Base-by-base conservation (phyloP, 2,113 vertebrate genomes). In the Nothocercus nigrocapillus region DNA sequence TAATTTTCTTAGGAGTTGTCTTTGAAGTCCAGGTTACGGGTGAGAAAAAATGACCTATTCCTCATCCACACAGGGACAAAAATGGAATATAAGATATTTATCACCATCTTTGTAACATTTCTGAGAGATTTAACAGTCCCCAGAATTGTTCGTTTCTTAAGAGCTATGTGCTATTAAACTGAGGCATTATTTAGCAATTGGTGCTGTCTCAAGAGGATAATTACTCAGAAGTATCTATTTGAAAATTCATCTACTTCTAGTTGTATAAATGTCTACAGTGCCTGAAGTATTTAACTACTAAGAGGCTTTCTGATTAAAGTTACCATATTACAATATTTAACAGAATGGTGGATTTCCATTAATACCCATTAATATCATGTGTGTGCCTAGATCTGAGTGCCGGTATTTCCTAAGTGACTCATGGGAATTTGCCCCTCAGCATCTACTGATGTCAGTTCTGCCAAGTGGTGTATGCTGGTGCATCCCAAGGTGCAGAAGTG, bases 181-280 rank as follows among this genome's bases (percentile, higher is more conserved):
- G 77, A 94, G 75, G 92, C 90, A 67, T 76, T 95, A 82, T 87
- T 96, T 91, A 90, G 91, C 94, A 93, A 82, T 96, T 96, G 91
- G 62, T 97, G 82, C 86, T 91, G 82, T 92, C 76, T 95, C 92
- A 84, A 97, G 94, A 97, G 95, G 93, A 82, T 83, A 89, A 95
- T 97, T 95, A 91, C 93, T 98, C 67, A 93, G 93, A 97, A 96
- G 94, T 94, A 89, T 96, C 95, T 94, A 84, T 97, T 95, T 95
- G 88, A 95, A 96, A 96, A 95, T 96, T 91, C 89, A 70, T 90
- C 45, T 92, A 74, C 92, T 85, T 79, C 95, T 96, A 93, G 95
- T 96, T 95, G 82, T 95, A 95, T 96, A 96, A 97, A 95, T 88
- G 75, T 95, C 96, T 97, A 86, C 95, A 72, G 79, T 66, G 53